phyloP scores from a whole-genome alignment of 2,797 vertebrate species.

The Pipistrellus nathusii region DNA sequence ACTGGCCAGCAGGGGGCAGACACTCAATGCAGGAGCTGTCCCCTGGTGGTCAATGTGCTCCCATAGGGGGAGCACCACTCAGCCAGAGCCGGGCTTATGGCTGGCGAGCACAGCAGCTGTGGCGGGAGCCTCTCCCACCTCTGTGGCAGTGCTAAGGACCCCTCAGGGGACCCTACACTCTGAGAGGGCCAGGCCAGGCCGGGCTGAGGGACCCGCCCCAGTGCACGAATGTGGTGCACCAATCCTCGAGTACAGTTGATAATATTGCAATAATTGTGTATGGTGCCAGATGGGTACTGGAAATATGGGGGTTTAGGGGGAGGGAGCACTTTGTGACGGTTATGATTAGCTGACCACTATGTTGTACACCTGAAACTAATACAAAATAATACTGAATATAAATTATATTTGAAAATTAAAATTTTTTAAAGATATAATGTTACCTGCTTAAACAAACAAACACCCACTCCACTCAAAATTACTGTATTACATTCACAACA shows the following conservation, averaged over 20 bases:
- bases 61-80: too few relatives aligned
- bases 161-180: too few relatives aligned
- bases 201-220: too few relatives aligned
- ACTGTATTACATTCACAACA: not conserved
- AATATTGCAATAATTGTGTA: not conserved
- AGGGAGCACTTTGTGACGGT: not conserved
- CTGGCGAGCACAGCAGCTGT: too few relatives aligned
- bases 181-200: too few relatives aligned
- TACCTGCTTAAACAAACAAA: not conserved
- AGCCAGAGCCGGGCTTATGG: too few relatives aligned
- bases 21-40: too few relatives aligned
- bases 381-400: not conserved
- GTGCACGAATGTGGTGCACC: too few relatives aligned
- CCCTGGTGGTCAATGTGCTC: too few relatives aligned
- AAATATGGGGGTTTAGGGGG: not conserved
- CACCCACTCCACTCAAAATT: not conserved
- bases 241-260: not conserved
- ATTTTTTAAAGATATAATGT: not conserved
- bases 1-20: too few relatives aligned
- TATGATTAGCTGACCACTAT: not conserved
- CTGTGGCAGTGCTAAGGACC: too few relatives aligned
- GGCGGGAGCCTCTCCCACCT: too few relatives aligned
- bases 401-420: not conserved
- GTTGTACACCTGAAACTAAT: not conserved
- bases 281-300: not conserved